These are phyloP conservation scores for Microplitis demolitor DNA, from an alignment of 1,140 invertebrate species.

Conservation along the genomic window DNA sequence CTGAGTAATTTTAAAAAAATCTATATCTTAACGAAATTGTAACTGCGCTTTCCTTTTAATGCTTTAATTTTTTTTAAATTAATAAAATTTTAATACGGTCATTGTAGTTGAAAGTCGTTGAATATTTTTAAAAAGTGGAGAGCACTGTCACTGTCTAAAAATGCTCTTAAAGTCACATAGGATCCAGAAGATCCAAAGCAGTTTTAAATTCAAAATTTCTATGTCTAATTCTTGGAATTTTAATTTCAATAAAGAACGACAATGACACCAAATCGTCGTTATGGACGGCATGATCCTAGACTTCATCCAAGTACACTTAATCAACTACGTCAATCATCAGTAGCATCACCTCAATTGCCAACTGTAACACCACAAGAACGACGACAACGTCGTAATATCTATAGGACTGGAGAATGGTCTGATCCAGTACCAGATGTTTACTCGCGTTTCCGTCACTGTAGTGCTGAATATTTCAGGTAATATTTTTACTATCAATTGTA, in stretches of 20 bases:
- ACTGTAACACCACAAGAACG: slow-evolving; percentile 40
- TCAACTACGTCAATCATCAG: slow-evolving; percentile 43
- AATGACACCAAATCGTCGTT: slow-evolving; percentile 39
- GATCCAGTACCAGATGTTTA: slow-evolving; percentile 68
- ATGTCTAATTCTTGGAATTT: neutral
- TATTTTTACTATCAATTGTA: neutral
- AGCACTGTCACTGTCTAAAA: too few relatives aligned
- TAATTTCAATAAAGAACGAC: slow-evolving; percentile 41
- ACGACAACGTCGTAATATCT: slow-evolving; percentile 66
- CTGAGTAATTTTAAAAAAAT: too few relatives aligned
- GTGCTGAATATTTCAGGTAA: slow-evolving; percentile 76
- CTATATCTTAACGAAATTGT: too few relatives aligned
- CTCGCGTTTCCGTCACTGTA: slow-evolving; percentile 72
- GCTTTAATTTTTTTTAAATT: too few relatives aligned
- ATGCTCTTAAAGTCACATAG: too few relatives aligned
- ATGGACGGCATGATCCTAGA: slow-evolving; percentile 23
- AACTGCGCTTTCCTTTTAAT: too few relatives aligned
- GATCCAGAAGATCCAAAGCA: too few relatives aligned
- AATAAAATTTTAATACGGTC: too few relatives aligned
- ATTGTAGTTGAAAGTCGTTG: too few relatives aligned
- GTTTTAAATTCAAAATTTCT: too few relatives aligned
- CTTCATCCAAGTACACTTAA: slow-evolving; percentile 39
- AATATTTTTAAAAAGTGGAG: too few relatives aligned
- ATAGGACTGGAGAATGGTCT: slow-evolving; percentile 78
- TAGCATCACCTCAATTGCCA: slow-evolving; percentile 33